Evolutionary conservation across 2,888 invertebrate genomes (phyloP).

Genomic region (Ennomos quercinarius): DNA sequence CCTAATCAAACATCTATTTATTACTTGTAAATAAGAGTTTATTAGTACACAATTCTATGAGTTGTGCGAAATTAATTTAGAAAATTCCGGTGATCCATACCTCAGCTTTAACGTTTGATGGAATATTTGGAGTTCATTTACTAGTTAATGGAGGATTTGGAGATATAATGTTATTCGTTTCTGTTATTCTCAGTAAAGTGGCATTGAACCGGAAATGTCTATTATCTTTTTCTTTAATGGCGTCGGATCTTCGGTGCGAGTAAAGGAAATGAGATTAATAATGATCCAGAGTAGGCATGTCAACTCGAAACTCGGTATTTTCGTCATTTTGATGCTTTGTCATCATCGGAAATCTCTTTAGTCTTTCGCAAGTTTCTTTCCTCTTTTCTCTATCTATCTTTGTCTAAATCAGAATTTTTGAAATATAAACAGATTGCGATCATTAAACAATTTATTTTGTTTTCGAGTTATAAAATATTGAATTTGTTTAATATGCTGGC

Average conservation of each 20-base stretch:
- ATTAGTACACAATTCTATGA: constrained; percentile 4
- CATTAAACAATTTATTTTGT: too few species aligned
- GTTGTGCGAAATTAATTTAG: constrained; percentile 16
- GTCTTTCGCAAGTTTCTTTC: too few species aligned
- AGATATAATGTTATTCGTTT: constrained; percentile 19
- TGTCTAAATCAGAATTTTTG: too few species aligned
- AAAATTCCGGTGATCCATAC: constrained; percentile 7
- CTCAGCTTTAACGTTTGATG: constrained; percentile 4
- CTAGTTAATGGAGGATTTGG: constrained; percentile 26
- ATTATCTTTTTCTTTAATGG: constrained; percentile 22
- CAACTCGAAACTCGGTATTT: too few species aligned
- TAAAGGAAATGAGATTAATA: constrained; percentile 11
- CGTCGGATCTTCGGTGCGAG: constrained; percentile 1
- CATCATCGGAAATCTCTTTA: too few species aligned
- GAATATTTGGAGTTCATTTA: constrained; percentile 20
- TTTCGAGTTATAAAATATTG: too few species aligned
- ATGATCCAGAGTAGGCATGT: too few species aligned
- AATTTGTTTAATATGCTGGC: too few species aligned
- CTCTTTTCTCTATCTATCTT: too few species aligned
- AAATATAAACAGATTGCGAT: too few species aligned
- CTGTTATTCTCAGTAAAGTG: constrained; percentile 18
- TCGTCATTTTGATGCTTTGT: too few species aligned
- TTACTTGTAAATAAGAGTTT: constrained; percentile 19
- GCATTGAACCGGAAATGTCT: constrained; percentile 18
- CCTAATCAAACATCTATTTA: constrained; percentile 31